Evolutionary conservation across 2,888 invertebrate genomes (phyloP), one percentile per base, ranked within the genome.

Genomic region (Oscheius sp.): DNA sequence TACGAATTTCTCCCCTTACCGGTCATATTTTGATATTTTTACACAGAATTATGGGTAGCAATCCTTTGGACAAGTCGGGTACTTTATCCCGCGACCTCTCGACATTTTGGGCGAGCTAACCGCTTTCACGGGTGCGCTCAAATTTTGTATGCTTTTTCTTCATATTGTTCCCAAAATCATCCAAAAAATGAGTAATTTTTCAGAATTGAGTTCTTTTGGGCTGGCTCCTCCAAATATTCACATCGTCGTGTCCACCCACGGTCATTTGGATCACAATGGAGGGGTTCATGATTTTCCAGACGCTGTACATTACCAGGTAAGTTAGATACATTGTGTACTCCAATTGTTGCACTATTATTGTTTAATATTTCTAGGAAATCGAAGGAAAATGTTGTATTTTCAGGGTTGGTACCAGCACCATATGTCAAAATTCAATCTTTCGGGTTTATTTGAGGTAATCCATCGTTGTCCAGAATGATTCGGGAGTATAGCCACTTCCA

Each of bases 171-270:
- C n/a, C n/a, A n/a, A n/a, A n/a, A n/a, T n/a, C 45, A 9, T 2
- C 61, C 18, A 6, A 3, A 16, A 23, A 18, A 41, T 41, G 5
- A 61, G 21, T 23, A 6, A 23, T 5, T n/a, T 7, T 68, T 73
- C 25, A 84, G 85, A 77, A 23, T 71, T 85, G 53, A 72, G 73
- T 56, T 49, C 73, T 9, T 25, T 75, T n/a, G 73, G 79, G 12
- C 76, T 86, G 21, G 76, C 84, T 7, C 86, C 87, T 6, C 83
- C 85, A 0, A 55, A 76, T 23, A 82, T 87, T 23, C 76, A 87
- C 71, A 80, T 85, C 55, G 87, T 87, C 12, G 79, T 87, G 12
- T 84, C 85, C 7, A 86, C 87, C 2, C 87, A 87, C 69, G 87
- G 87, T 6, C 87, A 87, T 76, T 83, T 85, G 0, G 87, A 87